A percentile compares a stretch with the other conserved stretches of the same genome.
Conservation (phyloP, 2,113 vertebrate genomes). For the Bubo bubo region DNA sequence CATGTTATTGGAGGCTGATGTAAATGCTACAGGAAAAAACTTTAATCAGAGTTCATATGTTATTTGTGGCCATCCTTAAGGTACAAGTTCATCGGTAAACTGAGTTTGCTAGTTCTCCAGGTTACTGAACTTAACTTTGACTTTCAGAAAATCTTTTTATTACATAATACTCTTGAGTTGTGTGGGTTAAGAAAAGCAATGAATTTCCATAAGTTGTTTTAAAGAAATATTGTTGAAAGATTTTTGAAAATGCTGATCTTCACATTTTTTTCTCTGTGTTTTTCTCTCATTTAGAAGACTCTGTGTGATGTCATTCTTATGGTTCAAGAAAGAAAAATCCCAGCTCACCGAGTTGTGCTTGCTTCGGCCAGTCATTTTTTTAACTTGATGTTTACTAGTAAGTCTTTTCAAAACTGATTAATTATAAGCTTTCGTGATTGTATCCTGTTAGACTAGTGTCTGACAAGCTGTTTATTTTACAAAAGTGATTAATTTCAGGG, state of each 20-base stretch:
- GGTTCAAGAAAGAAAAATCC: slow-evolving; percentile 93
- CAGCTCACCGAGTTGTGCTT: slow-evolving; percentile 92
- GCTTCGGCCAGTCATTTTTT: slow-evolving; percentile 96
- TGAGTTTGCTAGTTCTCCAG: neutral
- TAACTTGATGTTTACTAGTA: slow-evolving; percentile 98
- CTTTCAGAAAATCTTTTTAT: neutral
- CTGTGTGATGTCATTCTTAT: slow-evolving; percentile 94
- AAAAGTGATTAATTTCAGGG: neutral
- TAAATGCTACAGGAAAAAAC: neutral
- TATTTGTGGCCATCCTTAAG: neutral
- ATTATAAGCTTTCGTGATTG: neutral
- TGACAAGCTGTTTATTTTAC: neutral
- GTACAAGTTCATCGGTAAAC: neutral
- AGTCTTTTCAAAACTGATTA: slow-evolving; percentile 58
- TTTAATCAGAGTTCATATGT: neutral
- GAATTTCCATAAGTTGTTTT: neutral
- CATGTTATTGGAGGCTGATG: neutral
- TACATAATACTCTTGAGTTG: neutral
- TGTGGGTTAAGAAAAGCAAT: neutral
- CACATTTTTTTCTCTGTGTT: neutral
- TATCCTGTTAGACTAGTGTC: neutral
- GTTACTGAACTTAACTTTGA: neutral
- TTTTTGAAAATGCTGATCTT: neutral
- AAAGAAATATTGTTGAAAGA: neutral
- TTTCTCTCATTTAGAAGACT: slow-evolving; percentile 81